Conservation (phyloP, 2,888 invertebrate species). For the Synergus japonicus region DNA sequence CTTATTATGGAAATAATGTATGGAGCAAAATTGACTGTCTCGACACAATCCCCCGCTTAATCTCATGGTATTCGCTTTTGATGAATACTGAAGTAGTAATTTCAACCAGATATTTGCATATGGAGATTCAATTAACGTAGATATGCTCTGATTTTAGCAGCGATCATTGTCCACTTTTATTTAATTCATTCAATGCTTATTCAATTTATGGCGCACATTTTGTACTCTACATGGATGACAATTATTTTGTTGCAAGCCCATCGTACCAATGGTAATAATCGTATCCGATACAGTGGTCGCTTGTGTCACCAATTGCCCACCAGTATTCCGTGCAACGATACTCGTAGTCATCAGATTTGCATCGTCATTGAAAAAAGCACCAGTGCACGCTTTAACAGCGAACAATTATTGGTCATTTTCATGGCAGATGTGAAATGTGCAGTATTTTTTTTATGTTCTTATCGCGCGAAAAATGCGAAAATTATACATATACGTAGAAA, state of each 20-base stretch:
- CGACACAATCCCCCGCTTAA: background rate
- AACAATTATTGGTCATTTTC: background rate
- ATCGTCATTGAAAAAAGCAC: conserved; percentile 20
- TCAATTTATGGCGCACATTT: conserved; percentile 21
- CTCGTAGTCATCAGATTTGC: conserved; percentile 14
- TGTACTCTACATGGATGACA: background rate
- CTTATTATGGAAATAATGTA: background rate
- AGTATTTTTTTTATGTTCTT: background rate
- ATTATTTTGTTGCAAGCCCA: conserved; percentile 10
- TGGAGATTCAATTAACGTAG: conserved; percentile 13
- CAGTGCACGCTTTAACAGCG: background rate
- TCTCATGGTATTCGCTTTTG: background rate
- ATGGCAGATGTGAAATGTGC: background rate
- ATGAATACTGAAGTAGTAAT: conserved; percentile 4
- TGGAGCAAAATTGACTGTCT: background rate
- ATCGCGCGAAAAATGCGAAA: background rate
- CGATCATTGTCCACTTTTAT: background rate
- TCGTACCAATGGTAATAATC: conserved; percentile 22
- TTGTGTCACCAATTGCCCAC: conserved; percentile 11
- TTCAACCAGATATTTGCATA: conserved; percentile 30
- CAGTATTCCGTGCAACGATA: background rate
- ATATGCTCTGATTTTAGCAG: conserved; percentile 14
- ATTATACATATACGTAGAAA: background rate
- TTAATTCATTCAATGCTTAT: conserved; percentile 35
- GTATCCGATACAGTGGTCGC: conserved; percentile 15